Percentiles rank a stretch among this genome's conserved stretches.
Evolutionary conservation across 2,888 invertebrate genomes (phyloP).

Genomic region (Didymodactylos carnosus): DNA sequence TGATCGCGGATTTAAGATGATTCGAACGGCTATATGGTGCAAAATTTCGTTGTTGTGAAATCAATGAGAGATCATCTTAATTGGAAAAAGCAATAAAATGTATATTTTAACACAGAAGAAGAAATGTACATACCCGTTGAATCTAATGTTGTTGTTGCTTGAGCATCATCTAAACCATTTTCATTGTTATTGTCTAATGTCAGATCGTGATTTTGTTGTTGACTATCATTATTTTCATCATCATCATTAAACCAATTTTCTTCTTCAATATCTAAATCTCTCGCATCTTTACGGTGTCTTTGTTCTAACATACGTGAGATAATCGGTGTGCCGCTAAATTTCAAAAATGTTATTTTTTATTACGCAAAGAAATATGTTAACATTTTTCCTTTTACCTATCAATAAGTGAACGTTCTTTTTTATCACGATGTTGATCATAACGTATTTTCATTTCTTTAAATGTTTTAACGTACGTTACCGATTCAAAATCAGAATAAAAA

Average conservation of each 20-base stretch:
- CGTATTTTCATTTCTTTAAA: constrained; percentile 64
- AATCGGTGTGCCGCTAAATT: too few relatives aligned
- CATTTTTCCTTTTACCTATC: neutral
- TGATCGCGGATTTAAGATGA: neutral
- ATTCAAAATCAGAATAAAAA: constrained; percentile 76
- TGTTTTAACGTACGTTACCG: constrained; percentile 89
- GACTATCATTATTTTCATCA: neutral
- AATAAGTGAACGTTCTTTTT: neutral
- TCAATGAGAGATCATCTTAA: neutral
- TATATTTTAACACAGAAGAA: neutral
- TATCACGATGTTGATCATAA: constrained; percentile 31
- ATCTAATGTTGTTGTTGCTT: neutral
- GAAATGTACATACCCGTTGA: neutral
- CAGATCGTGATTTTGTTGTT: neutral
- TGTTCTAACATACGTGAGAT: too few relatives aligned
- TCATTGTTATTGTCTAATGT: neutral
- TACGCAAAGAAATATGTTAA: neutral
- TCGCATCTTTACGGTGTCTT: neutral
- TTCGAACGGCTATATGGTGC: neutral
- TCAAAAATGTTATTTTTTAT: too few relatives aligned
- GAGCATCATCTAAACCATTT: neutral
- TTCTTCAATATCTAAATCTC: neutral
- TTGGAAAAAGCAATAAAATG: too few relatives aligned
- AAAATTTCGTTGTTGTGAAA: neutral
- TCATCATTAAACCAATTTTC: constrained; percentile 1